Evolutionary conservation across 2,797 vertebrate genomes (phyloP).

Genomic region (Rhinogobio ventralis): DNA sequence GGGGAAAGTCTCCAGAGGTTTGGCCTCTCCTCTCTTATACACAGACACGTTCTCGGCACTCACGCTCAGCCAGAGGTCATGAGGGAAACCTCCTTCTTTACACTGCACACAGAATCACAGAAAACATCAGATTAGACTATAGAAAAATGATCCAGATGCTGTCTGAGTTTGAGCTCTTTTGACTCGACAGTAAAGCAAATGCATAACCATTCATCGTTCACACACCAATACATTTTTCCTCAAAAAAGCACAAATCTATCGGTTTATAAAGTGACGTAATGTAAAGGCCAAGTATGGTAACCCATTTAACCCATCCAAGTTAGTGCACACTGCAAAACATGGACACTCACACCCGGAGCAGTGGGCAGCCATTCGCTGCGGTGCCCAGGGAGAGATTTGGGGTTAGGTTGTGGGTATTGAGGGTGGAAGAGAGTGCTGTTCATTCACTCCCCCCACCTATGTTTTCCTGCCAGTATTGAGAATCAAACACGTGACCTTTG

Average conservation of each 20-base stretch:
- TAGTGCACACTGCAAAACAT: too few species aligned
- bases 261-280: neutral
- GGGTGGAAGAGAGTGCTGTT: too few species aligned
- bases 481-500: too few species aligned
- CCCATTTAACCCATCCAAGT: neutral
- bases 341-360: too few species aligned
- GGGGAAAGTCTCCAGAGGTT: conserved; percentile 90
- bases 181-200: neutral
- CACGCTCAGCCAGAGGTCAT: conserved; percentile 92
- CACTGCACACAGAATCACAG: conserved; percentile 74
- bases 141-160: neutral
- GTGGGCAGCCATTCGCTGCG: too few species aligned
- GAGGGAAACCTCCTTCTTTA: conserved; percentile 93
- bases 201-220: neutral
- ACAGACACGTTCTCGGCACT: conserved; percentile 92
- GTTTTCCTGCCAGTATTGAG: too few species aligned
- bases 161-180: neutral
- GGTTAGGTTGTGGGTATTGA: too few species aligned
- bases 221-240: neutral
- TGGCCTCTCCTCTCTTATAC: conserved; percentile 89
- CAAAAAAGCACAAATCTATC: neutral
- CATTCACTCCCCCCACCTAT: too few species aligned
- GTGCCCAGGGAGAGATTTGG: too few species aligned
- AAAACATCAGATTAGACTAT: neutral
- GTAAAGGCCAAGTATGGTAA: neutral